Conservation (phyloP, 1,140 invertebrate genomes). For the Cataglyphis hispanica region DNA sequence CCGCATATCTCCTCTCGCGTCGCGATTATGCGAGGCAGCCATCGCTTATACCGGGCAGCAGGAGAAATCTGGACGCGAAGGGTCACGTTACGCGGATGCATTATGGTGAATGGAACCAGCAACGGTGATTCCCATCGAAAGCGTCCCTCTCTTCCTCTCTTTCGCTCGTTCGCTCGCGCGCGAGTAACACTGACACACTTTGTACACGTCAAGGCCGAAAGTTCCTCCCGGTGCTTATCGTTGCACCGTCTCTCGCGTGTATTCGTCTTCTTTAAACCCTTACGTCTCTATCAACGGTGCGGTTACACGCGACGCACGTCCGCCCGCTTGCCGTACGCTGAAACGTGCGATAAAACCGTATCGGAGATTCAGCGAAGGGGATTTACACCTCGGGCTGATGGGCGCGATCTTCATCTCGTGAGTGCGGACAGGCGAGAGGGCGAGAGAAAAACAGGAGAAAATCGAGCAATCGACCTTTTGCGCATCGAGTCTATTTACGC, state of each 20-base stretch:
- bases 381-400: constrained; percentile 62
- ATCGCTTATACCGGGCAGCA: constrained; percentile 2
- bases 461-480: constrained; percentile 1
- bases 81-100: constrained; percentile 44
- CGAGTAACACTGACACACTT: constrained; percentile 68
- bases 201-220: constrained; percentile 56
- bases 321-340: constrained; percentile 26
- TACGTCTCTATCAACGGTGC: constrained; percentile 18
- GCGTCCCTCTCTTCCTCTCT: neutral
- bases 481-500: neutral
- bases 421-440: constrained; percentile 68
- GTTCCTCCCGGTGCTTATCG: constrained; percentile 49
- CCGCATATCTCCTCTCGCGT: neutral
- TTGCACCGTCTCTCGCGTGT: constrained; percentile 14
- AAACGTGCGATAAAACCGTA: constrained; percentile 35
- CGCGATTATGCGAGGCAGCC: constrained; percentile 16
- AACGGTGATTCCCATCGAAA: constrained; percentile 48
- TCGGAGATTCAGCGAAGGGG: constrained; percentile 50
- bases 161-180: neutral
- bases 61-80: constrained; percentile 58
- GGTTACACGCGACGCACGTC: constrained; percentile 15
- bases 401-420: constrained; percentile 71
- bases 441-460: constrained; percentile 54
- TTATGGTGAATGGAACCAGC: constrained; percentile 35
- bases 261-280: constrained; percentile 46